Conservation (phyloP, 2,888 invertebrate genomes). For the Chouioia cunea region DNA sequence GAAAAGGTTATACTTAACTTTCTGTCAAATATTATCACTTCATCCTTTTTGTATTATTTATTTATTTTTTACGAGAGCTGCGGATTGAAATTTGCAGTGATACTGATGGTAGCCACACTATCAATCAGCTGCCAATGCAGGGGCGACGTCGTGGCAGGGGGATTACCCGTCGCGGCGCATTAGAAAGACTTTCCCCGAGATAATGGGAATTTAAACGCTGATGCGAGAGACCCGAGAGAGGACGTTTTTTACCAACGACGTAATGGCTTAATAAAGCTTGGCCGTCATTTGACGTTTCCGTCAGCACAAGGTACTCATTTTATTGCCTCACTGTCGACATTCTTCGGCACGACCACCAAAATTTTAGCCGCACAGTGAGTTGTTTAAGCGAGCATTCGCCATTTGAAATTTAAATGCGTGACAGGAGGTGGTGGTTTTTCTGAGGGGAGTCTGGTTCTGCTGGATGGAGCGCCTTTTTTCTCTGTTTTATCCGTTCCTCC, state of each 20-base stretch:
- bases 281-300: constrained; percentile 33
- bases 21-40: too few relatives aligned
- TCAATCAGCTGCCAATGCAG: too few relatives aligned
- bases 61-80: constrained; percentile 2
- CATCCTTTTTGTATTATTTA: neutral
- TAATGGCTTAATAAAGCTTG: constrained; percentile 46
- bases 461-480: neutral
- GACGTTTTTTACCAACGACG: constrained; percentile 35
- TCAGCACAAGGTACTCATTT: constrained; percentile 18
- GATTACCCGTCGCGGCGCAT: too few relatives aligned
- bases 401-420: constrained; percentile 20
- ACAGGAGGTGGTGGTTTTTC: neutral
- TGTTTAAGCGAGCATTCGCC: neutral
- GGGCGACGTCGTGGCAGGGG: too few relatives aligned
- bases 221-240: constrained; percentile 29
- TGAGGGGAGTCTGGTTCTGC: neutral
- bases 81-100: constrained; percentile 3
- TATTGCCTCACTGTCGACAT: constrained; percentile 17
- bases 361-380: neutral
- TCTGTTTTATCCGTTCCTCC: too few relatives aligned
- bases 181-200: constrained; percentile 34
- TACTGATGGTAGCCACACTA: neutral
- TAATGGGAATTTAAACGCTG: constrained; percentile 45
- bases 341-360: neutral
- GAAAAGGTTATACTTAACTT: too few relatives aligned